Conservation (phyloP, 2,888 invertebrate species). For the Ethmia dodecea region DNA sequence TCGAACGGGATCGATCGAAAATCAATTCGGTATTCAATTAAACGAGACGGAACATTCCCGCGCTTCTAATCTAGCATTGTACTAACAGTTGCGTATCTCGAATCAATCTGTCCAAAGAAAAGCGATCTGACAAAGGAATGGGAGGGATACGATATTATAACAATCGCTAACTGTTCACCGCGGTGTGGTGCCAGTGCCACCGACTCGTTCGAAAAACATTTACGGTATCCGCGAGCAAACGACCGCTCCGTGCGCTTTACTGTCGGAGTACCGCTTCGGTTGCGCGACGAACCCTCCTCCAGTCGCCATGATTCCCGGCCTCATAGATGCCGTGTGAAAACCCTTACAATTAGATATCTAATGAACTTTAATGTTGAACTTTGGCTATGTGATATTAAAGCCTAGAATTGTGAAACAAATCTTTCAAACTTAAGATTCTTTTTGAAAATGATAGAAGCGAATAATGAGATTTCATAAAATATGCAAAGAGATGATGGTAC, state of each 20-base stretch:
- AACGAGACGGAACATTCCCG: slow-evolving; percentile 58
- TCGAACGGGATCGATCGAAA: slow-evolving; percentile 58
- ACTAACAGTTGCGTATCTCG: slow-evolving; percentile 51
- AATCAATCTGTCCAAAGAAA: slow-evolving; percentile 63
- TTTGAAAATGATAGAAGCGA: too few relatives aligned
- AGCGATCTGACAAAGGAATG: slow-evolving; percentile 59
- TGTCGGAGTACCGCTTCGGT: slow-evolving; percentile 2
- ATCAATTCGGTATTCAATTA: slow-evolving; percentile 70
- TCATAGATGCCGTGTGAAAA: too few relatives aligned
- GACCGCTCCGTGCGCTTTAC: slow-evolving; percentile 26
- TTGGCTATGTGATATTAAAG: too few relatives aligned
- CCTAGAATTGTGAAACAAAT: too few relatives aligned
- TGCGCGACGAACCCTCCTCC: too few relatives aligned
- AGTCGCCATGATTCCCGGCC: too few relatives aligned
- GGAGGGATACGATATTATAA: slow-evolving; percentile 55
- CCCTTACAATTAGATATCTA: too few relatives aligned
- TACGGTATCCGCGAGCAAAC: slow-evolving; percentile 46
- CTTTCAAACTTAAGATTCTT: too few relatives aligned
- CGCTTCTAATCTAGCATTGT: slow-evolving; percentile 62
- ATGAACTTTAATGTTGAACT: too few relatives aligned
- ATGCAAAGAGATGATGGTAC: too few relatives aligned
- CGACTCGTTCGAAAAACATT: slow-evolving; percentile 25
- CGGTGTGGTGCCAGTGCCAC: slow-evolving; percentile 36
- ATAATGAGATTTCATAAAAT: too few relatives aligned
- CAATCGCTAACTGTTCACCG: slow-evolving; percentile 63